phyloP scores from a whole-genome alignment of 2,797 vertebrate genomes.

The Phoeniculus purpureus region DNA sequence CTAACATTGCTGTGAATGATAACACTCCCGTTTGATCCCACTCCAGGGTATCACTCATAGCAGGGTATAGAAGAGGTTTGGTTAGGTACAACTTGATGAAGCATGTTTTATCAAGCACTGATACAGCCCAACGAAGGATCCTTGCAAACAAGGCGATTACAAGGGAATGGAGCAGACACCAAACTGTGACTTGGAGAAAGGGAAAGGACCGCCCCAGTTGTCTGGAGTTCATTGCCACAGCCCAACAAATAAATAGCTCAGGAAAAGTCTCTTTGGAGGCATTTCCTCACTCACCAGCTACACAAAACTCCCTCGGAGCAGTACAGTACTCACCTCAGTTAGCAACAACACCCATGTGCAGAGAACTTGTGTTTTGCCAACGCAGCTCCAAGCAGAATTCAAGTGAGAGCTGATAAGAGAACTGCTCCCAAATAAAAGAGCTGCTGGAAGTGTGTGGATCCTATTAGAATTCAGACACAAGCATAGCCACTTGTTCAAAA shows the following conservation, averaged over 20 bases:
- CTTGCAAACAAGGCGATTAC: background rate
- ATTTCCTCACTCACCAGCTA: background rate
- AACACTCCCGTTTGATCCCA: background rate
- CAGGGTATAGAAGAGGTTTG: too few species aligned
- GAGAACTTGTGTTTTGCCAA: fast-evolving
- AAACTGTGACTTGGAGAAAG: background rate
- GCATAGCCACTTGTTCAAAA: fast-evolving
- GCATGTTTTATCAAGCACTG: too few species aligned
- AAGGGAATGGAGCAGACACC: background rate
- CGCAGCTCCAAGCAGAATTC: background rate
- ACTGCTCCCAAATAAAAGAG: background rate
- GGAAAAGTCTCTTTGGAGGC: background rate
- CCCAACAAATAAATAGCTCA: background rate
- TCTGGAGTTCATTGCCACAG: fast-evolving
- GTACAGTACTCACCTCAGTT: background rate
- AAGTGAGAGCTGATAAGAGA: background rate
- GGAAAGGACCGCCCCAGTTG: background rate
- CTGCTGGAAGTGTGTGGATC: fast-evolving
- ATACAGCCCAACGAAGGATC: background rate
- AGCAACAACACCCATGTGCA: fast-evolving
- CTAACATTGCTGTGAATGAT: background rate
- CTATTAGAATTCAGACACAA: background rate
- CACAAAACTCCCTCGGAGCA: background rate
- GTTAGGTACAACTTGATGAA: too few species aligned
- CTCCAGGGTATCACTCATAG: too few species aligned